These are phyloP conservation scores for Tamias sibiricus DNA, from an alignment of 2,113 vertebrate genomes.

Conservation along the genomic window DNA sequence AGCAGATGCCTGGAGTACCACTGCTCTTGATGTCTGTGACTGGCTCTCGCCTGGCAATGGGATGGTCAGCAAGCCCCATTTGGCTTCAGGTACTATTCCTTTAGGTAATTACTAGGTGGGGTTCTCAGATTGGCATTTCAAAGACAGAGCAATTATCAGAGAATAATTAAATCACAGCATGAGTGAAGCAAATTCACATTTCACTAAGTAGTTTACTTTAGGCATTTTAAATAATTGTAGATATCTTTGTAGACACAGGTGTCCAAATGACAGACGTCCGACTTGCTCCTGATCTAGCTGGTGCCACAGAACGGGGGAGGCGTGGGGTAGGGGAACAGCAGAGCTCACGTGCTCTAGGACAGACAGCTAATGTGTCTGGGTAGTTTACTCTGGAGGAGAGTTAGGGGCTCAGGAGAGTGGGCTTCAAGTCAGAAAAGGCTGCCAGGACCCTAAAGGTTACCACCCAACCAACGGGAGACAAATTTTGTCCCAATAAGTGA, in stretches of 20 bases:
- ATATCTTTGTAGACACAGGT: not conserved
- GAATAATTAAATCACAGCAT: slow-evolving; percentile 50
- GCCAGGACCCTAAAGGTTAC: no score
- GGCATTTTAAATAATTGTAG: not conserved
- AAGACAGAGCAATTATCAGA: slow-evolving; percentile 16
- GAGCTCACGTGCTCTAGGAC: no score
- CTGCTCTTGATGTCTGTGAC: no score
- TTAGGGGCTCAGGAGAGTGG: fast-evolving
- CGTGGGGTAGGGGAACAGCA: fast-evolving
- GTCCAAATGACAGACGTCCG: not conserved
- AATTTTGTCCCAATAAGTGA: not conserved
- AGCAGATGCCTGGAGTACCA: fast-evolving
- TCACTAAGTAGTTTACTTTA: not conserved
- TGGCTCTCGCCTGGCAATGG: fast-evolving
- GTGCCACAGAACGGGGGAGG: no score
- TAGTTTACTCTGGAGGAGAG: fast-evolving
- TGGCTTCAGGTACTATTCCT: not conserved
- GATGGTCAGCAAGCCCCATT: not conserved
- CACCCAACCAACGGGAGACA: no score
- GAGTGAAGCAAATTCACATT: not conserved
- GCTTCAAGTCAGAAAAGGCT: not conserved
- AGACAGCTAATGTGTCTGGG: not conserved
- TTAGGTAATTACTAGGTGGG: not conserved
- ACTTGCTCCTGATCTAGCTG: not conserved
- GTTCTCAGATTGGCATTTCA: not conserved